A percentile compares a stretch with the other conserved stretches of the same genome.
Conservation (phyloP, 2,797 vertebrate species). For the Darevskia nairensis region DNA sequence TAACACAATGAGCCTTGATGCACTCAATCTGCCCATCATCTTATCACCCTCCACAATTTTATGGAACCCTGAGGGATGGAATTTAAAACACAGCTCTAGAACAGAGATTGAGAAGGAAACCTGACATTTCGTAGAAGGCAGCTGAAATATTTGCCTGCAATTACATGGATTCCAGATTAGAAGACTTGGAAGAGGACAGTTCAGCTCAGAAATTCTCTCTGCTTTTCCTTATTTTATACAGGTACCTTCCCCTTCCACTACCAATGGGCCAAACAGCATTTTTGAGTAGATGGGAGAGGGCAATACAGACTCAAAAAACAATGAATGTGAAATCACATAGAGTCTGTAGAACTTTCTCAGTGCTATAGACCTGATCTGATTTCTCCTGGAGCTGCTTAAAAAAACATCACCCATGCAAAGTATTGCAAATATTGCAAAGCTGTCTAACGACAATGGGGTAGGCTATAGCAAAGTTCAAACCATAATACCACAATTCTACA, state of each 20-base stretch:
- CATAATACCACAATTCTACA: background rate
- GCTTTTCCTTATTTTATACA: background rate
- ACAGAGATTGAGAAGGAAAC: background rate
- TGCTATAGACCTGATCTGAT: background rate
- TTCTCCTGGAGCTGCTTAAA: background rate
- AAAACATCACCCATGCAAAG: background rate
- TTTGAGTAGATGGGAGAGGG: background rate
- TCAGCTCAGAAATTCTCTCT: background rate
- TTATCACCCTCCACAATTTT: background rate
- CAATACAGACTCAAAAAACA: background rate
- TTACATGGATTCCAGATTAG: background rate
- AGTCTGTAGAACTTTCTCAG: background rate
- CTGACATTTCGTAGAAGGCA: background rate
- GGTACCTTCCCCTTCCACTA: background rate
- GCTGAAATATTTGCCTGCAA: background rate
- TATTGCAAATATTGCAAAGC: background rate
- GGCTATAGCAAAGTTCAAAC: background rate
- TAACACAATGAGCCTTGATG: background rate
- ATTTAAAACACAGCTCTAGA: conserved; percentile 1
- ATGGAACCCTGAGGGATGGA: background rate
- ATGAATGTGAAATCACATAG: background rate
- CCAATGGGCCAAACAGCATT: background rate
- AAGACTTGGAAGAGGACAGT: background rate
- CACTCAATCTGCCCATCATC: conserved; percentile 5
- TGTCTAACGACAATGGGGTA: background rate